These are phyloP conservation scores for Melieria crassipennis DNA, from an alignment of 2,888 invertebrate genomes.

Conservation along the genomic window DNA sequence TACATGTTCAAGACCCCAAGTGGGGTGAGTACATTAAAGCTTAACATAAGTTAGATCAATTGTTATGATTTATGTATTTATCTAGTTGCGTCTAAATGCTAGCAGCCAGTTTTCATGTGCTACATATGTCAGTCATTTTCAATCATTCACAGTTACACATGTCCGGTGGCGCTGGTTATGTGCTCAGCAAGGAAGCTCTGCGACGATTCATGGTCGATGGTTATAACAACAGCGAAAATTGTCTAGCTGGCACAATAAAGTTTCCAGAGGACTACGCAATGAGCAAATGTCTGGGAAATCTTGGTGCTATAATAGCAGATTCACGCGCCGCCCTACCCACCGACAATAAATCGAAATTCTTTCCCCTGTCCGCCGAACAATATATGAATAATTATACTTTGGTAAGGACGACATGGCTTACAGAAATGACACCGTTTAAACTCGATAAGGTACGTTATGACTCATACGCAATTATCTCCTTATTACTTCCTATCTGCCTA, in stretches of 20 bases:
- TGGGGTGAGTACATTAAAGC: conserved; percentile 48
- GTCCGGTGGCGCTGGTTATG: conserved; percentile 94
- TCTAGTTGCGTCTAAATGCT: too few species aligned
- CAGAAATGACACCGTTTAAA: conserved; percentile 46
- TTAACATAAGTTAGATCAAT: too few species aligned
- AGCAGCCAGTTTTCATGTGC: too few species aligned
- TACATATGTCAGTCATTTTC: neutral
- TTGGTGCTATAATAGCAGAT: conserved; percentile 89
- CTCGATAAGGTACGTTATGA: conserved; percentile 71
- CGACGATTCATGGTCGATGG: conserved; percentile 79
- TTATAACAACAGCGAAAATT: conserved; percentile 70
- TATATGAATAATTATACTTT: conserved; percentile 42
- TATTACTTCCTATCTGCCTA: neutral
- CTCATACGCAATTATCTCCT: neutral
- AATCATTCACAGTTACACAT: conserved; percentile 75
- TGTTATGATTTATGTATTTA: too few species aligned
- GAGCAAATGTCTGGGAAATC: conserved; percentile 81
- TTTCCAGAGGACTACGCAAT: conserved; percentile 60
- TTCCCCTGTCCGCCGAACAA: conserved; percentile 48
- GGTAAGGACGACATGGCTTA: conserved; percentile 49
- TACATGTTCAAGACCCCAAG: conserved; percentile 71
- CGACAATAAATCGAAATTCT: conserved; percentile 49
- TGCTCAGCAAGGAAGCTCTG: conserved; percentile 84
- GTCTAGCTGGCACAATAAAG: conserved; percentile 66
- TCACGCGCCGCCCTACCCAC: conserved; percentile 67